These are phyloP conservation scores for cattle (Bos taurus) DNA, from an alignment of 2,113 vertebrate species.

Conservation along the genomic window ARS-UCD2.0 NC_037328.1:99743001-99743500, in stretches of 20 bases:
- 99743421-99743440: background rate
- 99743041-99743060: background rate
- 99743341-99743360: background rate
- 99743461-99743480: constrained; percentile 52
- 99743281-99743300: background rate
- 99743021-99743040: constrained; percentile 43
- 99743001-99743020: constrained; percentile 17
- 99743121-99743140: background rate
- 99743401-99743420: background rate
- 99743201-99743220: background rate
- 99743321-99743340: background rate
- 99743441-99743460: constrained; percentile 65
- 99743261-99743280: background rate
- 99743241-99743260: constrained; percentile 58
- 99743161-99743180: background rate
- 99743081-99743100: constrained; percentile 40
- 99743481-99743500: constrained; percentile 19
- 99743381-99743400: background rate
- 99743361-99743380: background rate
- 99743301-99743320: background rate
- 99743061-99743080: constrained; percentile 58
- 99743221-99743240: constrained; percentile 19
- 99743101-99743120: background rate
- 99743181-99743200: background rate
- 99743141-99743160: constrained; percentile 32